A percentile compares a stretch with the other conserved stretches of the same genome.
Conservation (phyloP, 1,140 invertebrate genomes). For the Papilio polytes region DNA sequence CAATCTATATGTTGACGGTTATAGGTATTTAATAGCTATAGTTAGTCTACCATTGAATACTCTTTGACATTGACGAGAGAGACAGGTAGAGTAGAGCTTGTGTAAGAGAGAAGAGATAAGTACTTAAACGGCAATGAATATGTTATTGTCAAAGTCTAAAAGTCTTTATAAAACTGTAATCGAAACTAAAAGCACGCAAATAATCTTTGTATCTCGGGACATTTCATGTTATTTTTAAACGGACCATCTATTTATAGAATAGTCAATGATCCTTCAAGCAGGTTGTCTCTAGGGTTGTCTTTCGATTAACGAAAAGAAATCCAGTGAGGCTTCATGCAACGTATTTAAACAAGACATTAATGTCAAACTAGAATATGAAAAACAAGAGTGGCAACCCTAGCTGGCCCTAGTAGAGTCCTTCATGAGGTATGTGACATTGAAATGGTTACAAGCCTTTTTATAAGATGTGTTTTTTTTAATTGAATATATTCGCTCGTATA, state of each 20-base stretch:
- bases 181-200: background rate
- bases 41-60: background rate
- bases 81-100: too few species aligned
- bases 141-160: background rate
- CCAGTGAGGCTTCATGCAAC: too few species aligned
- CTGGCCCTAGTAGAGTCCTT: background rate
- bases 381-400: background rate
- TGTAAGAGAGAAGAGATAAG: too few species aligned
- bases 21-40: background rate
- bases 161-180: background rate
- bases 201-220: background rate
- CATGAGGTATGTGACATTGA: conserved; percentile 6
- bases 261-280: background rate
- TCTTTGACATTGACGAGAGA: background rate
- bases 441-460: background rate
- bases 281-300: background rate
- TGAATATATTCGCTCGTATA: background rate
- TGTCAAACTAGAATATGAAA: too few species aligned
- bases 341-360: too few species aligned
- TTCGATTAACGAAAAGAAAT: too few species aligned
- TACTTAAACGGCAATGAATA: background rate
- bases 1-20: background rate
- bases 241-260: background rate
- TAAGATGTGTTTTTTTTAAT: background rate
- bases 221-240: background rate